Evolutionary conservation across 2,113 vertebrate genomes (phyloP).

Genomic region (Cyanistes caeruleus): DNA sequence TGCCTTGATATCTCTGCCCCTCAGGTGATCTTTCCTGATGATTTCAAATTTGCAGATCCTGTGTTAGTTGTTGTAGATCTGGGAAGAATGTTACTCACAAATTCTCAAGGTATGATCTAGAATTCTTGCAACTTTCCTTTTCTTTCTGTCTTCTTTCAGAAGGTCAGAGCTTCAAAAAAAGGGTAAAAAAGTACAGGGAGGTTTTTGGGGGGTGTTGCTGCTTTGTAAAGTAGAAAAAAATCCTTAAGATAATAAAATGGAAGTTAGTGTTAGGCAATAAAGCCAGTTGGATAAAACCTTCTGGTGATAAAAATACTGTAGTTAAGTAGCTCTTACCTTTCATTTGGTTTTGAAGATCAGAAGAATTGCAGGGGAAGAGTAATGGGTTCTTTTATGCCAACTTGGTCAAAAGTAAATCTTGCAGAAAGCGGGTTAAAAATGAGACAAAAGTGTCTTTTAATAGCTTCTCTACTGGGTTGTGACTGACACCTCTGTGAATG

Average conservation of each 20-base stretch:
- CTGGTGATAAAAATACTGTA: background rate
- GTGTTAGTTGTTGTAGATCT: slow-evolving; percentile 94
- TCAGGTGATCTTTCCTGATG: slow-evolving; percentile 96
- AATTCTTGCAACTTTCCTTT: background rate
- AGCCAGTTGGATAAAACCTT: background rate
- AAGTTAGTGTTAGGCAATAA: background rate
- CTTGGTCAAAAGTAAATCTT: background rate
- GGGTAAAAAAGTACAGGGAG: background rate
- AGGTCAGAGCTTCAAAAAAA: background rate
- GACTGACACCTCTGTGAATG: background rate
- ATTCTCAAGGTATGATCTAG: slow-evolving; percentile 86
- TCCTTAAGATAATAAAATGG: background rate
- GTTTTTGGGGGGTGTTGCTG: background rate
- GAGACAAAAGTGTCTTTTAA: background rate
- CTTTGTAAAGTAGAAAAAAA: background rate
- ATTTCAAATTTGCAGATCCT: slow-evolving; percentile 91
- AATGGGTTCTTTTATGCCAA: background rate
- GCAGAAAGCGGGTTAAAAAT: background rate
- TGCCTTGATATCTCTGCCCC: slow-evolving; percentile 97
- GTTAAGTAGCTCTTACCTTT: background rate
- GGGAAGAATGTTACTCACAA: slow-evolving; percentile 93
- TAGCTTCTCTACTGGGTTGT: background rate
- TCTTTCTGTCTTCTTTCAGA: background rate
- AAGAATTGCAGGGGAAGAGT: background rate
- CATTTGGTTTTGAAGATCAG: background rate